Base-by-base conservation (phyloP, 2,113 vertebrate genomes). In the Etia nguti region DNA sequence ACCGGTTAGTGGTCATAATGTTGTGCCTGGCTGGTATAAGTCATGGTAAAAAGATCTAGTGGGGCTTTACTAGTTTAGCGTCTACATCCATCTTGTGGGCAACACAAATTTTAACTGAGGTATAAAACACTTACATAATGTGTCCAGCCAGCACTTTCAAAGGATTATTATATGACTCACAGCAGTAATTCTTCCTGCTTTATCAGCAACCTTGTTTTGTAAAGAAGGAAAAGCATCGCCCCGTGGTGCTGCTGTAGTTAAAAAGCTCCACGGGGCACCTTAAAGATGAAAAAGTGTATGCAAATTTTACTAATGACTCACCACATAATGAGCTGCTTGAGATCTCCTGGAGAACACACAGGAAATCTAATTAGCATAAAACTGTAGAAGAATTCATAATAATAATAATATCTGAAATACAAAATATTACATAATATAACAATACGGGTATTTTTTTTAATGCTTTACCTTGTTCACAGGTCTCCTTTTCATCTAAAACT, bases 311-410 rank as follows among this genome's bases (percentile, higher is more conserved):
- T 6, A 31, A 68, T 38, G 31, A 90, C 96, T 96, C 91, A 97
- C 97, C 97, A 97, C 93, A 97, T 92, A 73, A 97, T 91, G 77
- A 97, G 97, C 82, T 97, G 96, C 83, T 97, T 97, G 43, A 97
- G 94, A 90, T 97, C 95, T 70, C 97, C 97, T 97, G 89, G 54
- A 88, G 36, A 92, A 82, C 79, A 89, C 84, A 29, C 20, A 55
- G 38, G 18, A 5, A 55, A 80, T 87, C 10, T 10, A 43, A 80
- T 52, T 8, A 57, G 6, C 20, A 48, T 8, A 38, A 54, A 50
- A 50, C 70, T 20, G 52, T 7, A 48, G 18, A 55, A 75, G 2
- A 89, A 59, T 24, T 38, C 41, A 2, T 34, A 46, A 50, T 82
- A 36, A 50, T 82, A 36, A 43, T 52, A 77, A 77, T 9, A 8